Percentiles rank a stretch among this genome's conserved stretches.
These are phyloP conservation scores for Erpornis zantholeuca DNA, from an alignment of 2,113 vertebrate species.

Conservation along the genomic window DNA sequence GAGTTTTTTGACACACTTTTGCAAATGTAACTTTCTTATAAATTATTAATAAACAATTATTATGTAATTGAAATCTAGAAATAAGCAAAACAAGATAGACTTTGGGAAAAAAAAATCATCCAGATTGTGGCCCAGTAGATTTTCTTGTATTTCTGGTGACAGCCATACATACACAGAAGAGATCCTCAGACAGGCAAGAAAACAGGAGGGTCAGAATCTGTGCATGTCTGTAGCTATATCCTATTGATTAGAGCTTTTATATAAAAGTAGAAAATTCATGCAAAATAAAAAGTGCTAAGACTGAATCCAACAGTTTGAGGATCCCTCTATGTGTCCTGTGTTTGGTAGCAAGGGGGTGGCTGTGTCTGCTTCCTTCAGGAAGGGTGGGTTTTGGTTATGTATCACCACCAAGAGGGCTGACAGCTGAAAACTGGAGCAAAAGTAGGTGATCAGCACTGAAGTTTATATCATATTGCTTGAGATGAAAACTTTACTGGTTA, in stretches of 20 bases:
- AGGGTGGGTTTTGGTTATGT: fast-evolving
- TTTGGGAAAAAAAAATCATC: background rate
- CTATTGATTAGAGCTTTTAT: background rate
- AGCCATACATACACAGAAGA: background rate
- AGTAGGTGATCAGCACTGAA: background rate
- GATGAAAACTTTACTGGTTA: background rate
- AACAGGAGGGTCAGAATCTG: background rate
- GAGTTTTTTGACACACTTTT: background rate
- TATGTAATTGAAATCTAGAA: background rate
- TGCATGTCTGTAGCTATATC: background rate
- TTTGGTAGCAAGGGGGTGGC: background rate
- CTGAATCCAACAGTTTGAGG: background rate
- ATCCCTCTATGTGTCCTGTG: background rate
- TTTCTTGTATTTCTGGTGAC: background rate
- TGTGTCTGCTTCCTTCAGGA: background rate
- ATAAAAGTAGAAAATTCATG: background rate
- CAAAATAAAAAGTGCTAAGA: background rate
- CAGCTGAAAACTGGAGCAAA: background rate
- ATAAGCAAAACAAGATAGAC: background rate
- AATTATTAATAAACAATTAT: background rate
- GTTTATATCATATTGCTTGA: background rate
- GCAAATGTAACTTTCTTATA: background rate
- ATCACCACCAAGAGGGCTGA: background rate
- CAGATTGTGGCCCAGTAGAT: background rate
- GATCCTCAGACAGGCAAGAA: background rate